Evolutionary conservation across 2,888 invertebrate genomes (phyloP), one percentile per base, ranked within the genome.

Genomic region (Philereme transversata): DNA sequence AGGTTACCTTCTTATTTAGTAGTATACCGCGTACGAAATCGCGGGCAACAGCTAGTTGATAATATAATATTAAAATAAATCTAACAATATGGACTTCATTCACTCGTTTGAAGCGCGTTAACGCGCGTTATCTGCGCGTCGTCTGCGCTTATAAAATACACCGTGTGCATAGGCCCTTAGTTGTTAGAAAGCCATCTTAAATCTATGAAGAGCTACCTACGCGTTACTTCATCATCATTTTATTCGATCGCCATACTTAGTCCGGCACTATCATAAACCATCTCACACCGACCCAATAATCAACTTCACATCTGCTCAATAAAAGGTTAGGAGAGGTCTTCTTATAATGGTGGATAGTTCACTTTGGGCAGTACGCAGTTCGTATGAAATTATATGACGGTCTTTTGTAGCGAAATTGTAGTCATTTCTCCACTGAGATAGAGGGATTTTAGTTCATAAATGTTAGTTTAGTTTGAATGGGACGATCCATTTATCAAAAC

Each of bases 351-450:
- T 22, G 44, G 44, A 10, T 71, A 68, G 62, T 47, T 50, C 22
- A 62, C 65, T 70, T 69, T 55, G 67, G 68, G 57, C 69, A 67
- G 72, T 71, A 68, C 52, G 60, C 62, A 70, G 73, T 72, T 67
- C 71, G 62, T 76, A 73, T 72, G 73, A 77, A 77, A 73, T 77
- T 69, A 77, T 75, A 76, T 73, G 70, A 70, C 60, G 68, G 66
- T 68, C 75, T 71, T 78, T 79, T 79, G 77, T 79, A 71, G 67
- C 64, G 68, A 76, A 79, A 81, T 79, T 69, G 74, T 64, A 55
- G 60, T 67, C 70, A 81, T 80, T 76, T 74, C 62, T 78, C 76
- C 64, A 53, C 40, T 49, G 62, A 67, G 65, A 62, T 60, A 53
- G 47, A 53, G 58, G 55, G 60, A 55, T 59, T 64, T 64, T 50